Evolutionary conservation across 2,888 invertebrate genomes (phyloP), one percentile per base, ranked within the genome.

Genomic region (Noctua fimbriata): DNA sequence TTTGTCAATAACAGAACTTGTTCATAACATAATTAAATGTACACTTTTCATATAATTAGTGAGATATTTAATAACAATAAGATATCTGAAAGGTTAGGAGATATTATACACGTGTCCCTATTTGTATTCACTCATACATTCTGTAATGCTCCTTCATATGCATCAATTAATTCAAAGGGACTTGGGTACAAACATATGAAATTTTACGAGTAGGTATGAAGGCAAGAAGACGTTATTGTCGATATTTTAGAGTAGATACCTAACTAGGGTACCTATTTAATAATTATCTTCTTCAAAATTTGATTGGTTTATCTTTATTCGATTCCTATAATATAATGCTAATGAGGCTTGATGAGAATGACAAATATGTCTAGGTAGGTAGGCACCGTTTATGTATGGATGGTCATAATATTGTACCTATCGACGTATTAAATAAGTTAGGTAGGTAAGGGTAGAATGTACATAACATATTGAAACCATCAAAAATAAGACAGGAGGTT

Each of bases 1-100:
- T 93, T 94, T 92, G 92, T 93, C 88, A 90, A 92, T 92, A 94
- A 88, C 88, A 87, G 77, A 89, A 89, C 73, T 84, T 75, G 69
- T 85, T 78, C 73, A 82, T 88, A 89, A 82, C 88, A 87, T 79
- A 92, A 91, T 85, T 84, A 82, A 90, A 89, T 86, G 83, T 83
- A 89, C 79, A 81, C 66, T 81, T 83, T 77, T 81, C 82, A 84
- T 81, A 86, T 85, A 90, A 76, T 85, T 88, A 87, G 86, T 88
- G 83, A 85, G 85, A 88, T 88, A 87, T 87, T 82, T 88, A 79
- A 72, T 89, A 89, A 90, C 86, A 84, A 88, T 89, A 87, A 88
- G 84, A 83, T 90, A 87, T 88, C 77, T 84, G 84, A 90, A 87
- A 84, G 69, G 80, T 89, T 87, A 89, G 78, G 82, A 89, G 80